Evolutionary conservation across 2,113 vertebrate species (phyloP).

Genomic region (Crotalus viridis): DNA sequence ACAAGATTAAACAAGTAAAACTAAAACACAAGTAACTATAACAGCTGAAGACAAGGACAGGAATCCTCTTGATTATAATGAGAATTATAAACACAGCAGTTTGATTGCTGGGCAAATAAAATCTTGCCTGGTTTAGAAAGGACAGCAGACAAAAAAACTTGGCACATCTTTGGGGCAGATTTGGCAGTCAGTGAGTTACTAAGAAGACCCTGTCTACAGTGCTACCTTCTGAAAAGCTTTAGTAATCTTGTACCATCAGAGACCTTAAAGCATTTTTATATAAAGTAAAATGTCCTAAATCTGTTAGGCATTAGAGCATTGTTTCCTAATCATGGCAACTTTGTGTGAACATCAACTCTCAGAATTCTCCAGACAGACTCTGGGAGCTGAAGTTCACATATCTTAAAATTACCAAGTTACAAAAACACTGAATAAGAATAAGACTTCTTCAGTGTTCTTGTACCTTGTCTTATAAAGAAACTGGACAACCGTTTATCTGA

Average conservation of each 20-base stretch:
- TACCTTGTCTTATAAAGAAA: background rate
- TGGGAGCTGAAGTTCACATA: background rate
- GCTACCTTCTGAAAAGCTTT: background rate
- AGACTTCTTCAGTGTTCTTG: background rate
- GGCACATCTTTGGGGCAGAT: background rate
- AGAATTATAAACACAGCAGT: background rate
- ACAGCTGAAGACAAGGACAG: background rate
- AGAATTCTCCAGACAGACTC: background rate
- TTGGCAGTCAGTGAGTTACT: too few species aligned
- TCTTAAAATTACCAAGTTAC: background rate
- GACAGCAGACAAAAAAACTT: background rate
- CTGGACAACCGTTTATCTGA: background rate
- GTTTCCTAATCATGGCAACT: background rate
- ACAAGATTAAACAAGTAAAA: background rate
- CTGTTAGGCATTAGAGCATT: background rate
- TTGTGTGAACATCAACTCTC: background rate
- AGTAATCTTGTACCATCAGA: background rate
- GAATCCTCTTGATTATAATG: background rate
- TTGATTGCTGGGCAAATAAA: background rate
- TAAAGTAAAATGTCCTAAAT: background rate
- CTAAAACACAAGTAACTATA: background rate
- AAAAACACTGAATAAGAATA: background rate
- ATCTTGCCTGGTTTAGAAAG: background rate
- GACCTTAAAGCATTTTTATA: background rate
- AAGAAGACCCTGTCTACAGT: background rate